Evolutionary conservation across 2,113 vertebrate genomes (phyloP).

Genomic region (Odocoileus virginianus): DNA sequence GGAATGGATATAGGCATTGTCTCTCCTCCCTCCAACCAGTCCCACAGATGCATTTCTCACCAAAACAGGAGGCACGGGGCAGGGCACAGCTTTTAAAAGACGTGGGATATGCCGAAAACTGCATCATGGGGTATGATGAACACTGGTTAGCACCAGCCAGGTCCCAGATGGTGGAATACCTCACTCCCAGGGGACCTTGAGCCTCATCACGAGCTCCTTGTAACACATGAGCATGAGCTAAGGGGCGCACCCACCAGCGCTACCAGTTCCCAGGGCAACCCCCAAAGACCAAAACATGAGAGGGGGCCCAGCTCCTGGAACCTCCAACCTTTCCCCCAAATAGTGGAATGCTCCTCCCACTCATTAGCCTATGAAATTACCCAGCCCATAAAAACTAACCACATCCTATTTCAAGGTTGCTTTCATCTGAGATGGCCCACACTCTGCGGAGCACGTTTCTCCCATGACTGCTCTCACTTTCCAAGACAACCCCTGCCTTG

Average conservation of each 20-base stretch:
- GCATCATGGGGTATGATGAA: not conserved
- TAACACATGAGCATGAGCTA: not conserved
- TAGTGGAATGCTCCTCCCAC: not conserved
- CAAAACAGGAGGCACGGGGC: not conserved
- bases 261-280: not conserved
- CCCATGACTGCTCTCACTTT: not conserved
- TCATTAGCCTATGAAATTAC: not conserved
- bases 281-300: not conserved
- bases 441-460: not conserved
- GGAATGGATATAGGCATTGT: not conserved
- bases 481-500: not conserved
- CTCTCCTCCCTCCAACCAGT: not conserved
- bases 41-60: not conserved
- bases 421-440: not conserved
- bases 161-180: not conserved
- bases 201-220: not conserved
- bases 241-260: not conserved
- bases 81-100: not conserved
- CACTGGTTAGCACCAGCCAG: not conserved
- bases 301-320: not conserved
- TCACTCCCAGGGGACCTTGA: not conserved
- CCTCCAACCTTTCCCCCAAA: not conserved
- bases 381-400: not conserved
- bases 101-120: rapidly evolving
- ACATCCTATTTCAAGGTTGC: not conserved